Evolutionary conservation across 2,797 vertebrate genomes (phyloP), one percentile per base, ranked within the genome.

Genomic region (Muscicapa striata): DNA sequence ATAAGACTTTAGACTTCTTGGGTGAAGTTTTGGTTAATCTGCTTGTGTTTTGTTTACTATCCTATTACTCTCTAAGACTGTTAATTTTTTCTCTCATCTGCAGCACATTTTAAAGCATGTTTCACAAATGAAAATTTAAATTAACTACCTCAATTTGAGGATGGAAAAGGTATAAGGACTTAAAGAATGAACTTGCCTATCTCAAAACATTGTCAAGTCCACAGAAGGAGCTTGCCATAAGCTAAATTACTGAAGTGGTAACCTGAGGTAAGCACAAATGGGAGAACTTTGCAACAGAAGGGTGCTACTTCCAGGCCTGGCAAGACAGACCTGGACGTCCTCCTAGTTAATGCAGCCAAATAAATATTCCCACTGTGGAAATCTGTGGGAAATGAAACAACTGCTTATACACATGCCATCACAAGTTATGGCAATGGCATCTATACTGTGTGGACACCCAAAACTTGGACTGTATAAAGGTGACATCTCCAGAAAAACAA

Each of bases 401-500:
- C 12, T 26, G 3, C 17, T 55, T 62, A 41, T 27, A 24, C 7
- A 8, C 3, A 12, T n/a, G 20, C 7, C 30, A 34, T 12, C 55
- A 14, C 17, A 69, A 26, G 4, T 30, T 54, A 10, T 34, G 24
- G 4, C 24, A 46, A 21, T 11, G 24, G 6, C 64, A 69, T 29
- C 40, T 62, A 1, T 17, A 1, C 46, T 15, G 7, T 14, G 3
- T 23, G 19, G 17, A 12, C 40, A 34, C 9, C 6, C 34, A 12
- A 55, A 48, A 55, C 11, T 18, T 41, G 29, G 49, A 15, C 16
- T 48, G 4, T 9, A 54, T 24, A 54, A 46, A 34, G 23, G 7
- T 0, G 0, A 0, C 20, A n/a, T 30, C 40, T 34, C 16, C 41
- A 34, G 55, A 34, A 46, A 23, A 54, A 24, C 0, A 0, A 26